These are phyloP conservation scores for Alectura lathami DNA, from an alignment of 2,113 vertebrate genomes.

Conservation along the genomic window DNA sequence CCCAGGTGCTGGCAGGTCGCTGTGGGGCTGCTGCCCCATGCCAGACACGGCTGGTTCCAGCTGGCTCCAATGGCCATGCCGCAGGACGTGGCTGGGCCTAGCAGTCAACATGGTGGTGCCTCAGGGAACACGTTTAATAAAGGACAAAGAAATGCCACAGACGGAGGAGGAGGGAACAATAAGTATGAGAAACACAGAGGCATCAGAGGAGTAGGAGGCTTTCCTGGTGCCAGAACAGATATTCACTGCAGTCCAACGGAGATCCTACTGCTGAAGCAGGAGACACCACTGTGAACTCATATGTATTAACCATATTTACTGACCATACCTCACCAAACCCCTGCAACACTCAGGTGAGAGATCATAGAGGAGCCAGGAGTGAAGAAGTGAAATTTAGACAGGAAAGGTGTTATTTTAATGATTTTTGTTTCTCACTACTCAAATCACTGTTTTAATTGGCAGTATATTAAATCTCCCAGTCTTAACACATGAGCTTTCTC, in stretches of 20 bases:
- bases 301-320: rapidly evolving
- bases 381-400: background rate
- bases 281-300: background rate
- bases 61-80: rapidly evolving
- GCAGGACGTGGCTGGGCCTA: rapidly evolving
- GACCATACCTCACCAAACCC: rapidly evolving
- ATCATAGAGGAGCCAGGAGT: background rate
- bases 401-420: background rate
- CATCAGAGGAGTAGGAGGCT: background rate
- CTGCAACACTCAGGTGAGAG: background rate
- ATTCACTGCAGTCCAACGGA: background rate
- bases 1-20: rapidly evolving
- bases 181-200: background rate
- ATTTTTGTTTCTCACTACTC: background rate
- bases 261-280: background rate
- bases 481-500: background rate
- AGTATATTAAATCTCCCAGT: background rate
- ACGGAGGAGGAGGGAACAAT: background rate
- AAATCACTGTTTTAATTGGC: background rate
- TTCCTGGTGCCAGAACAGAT: background rate
- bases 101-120: rapidly evolving
- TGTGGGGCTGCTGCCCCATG: rapidly evolving
- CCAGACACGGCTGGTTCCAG: rapidly evolving
- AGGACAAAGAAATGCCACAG: background rate
- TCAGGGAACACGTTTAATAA: background rate